A percentile compares a stretch with the other conserved stretches of the same genome.
Conservation (phyloP, 2,797 vertebrate species). For the Margarornis squamiger region DNA sequence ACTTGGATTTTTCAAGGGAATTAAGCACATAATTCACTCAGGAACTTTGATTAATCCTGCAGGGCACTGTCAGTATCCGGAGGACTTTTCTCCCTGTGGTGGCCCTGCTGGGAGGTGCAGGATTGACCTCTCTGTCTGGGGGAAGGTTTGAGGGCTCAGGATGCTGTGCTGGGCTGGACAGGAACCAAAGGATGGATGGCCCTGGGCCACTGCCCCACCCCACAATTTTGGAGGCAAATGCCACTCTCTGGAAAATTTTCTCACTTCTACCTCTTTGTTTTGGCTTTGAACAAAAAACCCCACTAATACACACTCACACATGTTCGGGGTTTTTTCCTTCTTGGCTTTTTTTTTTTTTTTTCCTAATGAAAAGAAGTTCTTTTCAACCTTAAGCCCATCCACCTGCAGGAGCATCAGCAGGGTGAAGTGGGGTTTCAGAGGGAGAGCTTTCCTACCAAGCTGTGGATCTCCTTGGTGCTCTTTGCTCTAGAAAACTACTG, state of each 20-base stretch:
- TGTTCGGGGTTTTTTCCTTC: too few species aligned
- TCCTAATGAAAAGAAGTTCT: fast-evolving
- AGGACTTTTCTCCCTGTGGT: background rate
- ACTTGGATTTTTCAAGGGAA: background rate
- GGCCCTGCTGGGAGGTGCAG: background rate
- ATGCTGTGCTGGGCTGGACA: fast-evolving
- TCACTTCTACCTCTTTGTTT: background rate
- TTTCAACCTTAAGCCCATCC: background rate
- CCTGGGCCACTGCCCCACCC: fast-evolving
- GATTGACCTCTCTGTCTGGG: too few species aligned
- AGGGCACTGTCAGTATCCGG: background rate
- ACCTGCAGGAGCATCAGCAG: background rate
- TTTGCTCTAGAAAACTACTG: fast-evolving
- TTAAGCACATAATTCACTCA: fast-evolving
- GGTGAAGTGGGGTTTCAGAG: background rate
- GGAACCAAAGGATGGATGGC: fast-evolving
- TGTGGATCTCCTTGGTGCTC: fast-evolving
- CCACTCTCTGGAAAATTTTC: background rate
- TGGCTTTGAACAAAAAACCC: background rate
- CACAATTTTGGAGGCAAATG: background rate
- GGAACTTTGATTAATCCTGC: background rate
- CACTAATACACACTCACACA: too few species aligned
- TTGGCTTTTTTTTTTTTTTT: background rate
- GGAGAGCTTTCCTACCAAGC: background rate
- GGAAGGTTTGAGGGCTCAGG: background rate